Evolutionary conservation across 2,888 invertebrate species (phyloP), one percentile per base, ranked within the genome.

Genomic region (Drosophila austrosaltans): DNA sequence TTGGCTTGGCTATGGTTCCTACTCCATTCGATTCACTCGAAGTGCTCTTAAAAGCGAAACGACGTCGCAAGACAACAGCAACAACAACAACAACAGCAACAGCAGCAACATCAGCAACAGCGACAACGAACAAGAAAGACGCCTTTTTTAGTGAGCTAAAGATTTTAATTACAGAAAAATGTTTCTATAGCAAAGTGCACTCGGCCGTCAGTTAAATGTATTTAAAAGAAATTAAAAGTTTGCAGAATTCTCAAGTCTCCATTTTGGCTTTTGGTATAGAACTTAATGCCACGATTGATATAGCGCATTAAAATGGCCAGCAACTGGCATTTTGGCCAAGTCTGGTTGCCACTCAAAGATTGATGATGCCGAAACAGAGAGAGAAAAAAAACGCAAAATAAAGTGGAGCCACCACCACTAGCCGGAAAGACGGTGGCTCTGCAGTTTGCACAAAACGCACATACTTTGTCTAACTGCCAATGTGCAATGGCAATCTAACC

Each of bases 401-500:
- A 36, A 36, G 10, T 36, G 36, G 40, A 48, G 48, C 22, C 36
- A 36, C 79, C 57, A 76, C 70, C 71, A 66, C 60, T 72, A 54
- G 75, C 62, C 64, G 48, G 40, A 30, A 58, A 44, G 42, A 20
- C 64, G 60, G 32, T 56, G 32, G 60, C 61, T 48, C 56, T 75
- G 69, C 75, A 68, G 62, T 56, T 63, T 48, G 67, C 77, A 62
- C 66, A 78, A 81, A 72, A 73, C 75, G 77, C 84, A 83, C 81
- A 79, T 81, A 89, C 85, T 89, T 89, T 89, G 85, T 87, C 87
- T 84, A 87, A 81, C 89, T 88, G 84, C 84, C 84, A 88, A 88
- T 83, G 83, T 63, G 71, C 42, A 48, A 48, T 48, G 44, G 12
- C 7, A 20, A 8, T 48, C 63, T 65, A 65, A 65, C 69, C 44